Percentiles rank a stretch among this genome's conserved stretches.
Evolutionary conservation across 2,797 vertebrate genomes (phyloP).

Genomic region (Etheostoma nigrum): DNA sequence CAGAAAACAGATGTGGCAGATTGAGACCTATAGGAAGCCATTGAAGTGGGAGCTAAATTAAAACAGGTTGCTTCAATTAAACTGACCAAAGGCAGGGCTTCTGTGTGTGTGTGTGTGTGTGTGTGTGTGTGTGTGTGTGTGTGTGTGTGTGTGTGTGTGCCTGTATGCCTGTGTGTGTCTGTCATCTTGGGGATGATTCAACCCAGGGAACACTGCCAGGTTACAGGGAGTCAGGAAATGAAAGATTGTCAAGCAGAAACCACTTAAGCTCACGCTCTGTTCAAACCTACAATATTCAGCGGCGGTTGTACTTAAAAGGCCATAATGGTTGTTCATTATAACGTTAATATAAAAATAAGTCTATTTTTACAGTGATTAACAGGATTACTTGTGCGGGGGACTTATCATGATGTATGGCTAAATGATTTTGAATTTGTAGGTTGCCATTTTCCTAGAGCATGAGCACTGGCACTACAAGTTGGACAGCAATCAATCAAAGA

Average conservation of each 20-base stretch:
- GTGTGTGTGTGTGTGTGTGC: too few species aligned
- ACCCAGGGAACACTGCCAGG: constrained; percentile 44
- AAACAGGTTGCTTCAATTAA: constrained; percentile 9
- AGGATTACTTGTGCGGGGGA: constrained; percentile 24
- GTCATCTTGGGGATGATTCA: constrained; percentile 60
- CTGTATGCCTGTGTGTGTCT: background rate
- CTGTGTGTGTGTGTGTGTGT: too few species aligned
- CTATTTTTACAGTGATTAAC: constrained; percentile 23
- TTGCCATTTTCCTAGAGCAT: constrained; percentile 48
- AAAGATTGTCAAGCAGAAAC: constrained; percentile 29
- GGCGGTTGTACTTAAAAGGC: background rate
- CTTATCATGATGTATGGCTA: constrained; percentile 9
- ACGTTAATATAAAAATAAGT: constrained; percentile 1
- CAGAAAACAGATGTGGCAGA: constrained; percentile 77
- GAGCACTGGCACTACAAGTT: constrained; percentile 40
- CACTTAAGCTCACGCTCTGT: constrained; percentile 5
- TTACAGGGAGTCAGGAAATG: constrained; percentile 22
- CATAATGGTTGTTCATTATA: constrained; percentile 6
- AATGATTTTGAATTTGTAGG: constrained; percentile 44
- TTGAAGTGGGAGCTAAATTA: constrained; percentile 71
- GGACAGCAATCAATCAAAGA: constrained; percentile 71
- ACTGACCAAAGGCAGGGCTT: too few species aligned
- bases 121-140: too few species aligned
- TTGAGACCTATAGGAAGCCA: constrained; percentile 69
- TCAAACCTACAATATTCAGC: background rate